Conservation (phyloP, 2,797 vertebrate genomes). For the Scomberomorus guttatus region DNA sequence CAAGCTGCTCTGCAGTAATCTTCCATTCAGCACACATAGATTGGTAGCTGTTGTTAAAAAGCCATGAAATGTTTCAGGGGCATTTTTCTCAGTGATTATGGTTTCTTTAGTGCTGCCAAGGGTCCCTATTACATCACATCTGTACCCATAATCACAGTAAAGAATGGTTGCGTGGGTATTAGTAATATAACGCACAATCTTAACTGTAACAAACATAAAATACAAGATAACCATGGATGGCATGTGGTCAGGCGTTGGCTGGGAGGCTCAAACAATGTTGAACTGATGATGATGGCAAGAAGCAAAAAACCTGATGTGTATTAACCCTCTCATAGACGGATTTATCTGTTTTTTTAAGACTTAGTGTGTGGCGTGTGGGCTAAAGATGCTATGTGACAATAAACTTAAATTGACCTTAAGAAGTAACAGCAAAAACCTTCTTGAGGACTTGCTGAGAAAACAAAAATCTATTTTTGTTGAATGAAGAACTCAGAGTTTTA, state of each 20-base stretch:
- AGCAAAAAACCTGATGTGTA: not conserved
- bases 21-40: not conserved
- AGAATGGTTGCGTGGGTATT: slow-evolving; percentile 18
- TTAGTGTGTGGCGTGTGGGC: not conserved
- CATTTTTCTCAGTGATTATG: slow-evolving; percentile 32
- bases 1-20: no score
- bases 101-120: slow-evolving; percentile 30
- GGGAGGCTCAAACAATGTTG: not conserved
- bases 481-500: not conserved
- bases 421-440: not conserved
- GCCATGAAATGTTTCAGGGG: not conserved
- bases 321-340: not conserved
- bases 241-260: slow-evolving; percentile 1
- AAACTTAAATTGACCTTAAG: not conserved
- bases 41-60: no score
- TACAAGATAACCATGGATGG: not conserved
- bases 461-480: not conserved
- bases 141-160: slow-evolving; percentile 7
- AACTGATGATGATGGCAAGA: not conserved
- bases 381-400: not conserved
- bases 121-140: slow-evolving; percentile 31
- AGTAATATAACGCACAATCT: slow-evolving; percentile 26
- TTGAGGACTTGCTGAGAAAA: not conserved
- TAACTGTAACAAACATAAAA: slow-evolving; percentile 9
- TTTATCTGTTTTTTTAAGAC: not conserved